Conservation (phyloP, 2,888 invertebrate genomes). For the Notocelia uddmanniana region DNA sequence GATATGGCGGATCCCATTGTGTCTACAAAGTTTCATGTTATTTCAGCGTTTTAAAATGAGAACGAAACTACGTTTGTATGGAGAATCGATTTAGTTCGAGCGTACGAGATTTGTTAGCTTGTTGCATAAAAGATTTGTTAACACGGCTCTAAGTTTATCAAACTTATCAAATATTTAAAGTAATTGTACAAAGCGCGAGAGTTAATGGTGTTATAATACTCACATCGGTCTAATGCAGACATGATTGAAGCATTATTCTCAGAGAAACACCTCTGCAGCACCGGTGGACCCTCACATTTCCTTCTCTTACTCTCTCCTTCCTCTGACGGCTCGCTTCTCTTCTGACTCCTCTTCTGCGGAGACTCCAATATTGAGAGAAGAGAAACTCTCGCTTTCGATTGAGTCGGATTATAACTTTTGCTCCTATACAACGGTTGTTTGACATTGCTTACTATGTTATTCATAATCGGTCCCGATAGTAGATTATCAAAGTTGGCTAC, state of each 20-base stretch:
- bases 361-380: conserved; percentile 69
- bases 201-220: too few relatives aligned
- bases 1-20: too few relatives aligned
- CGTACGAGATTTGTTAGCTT: too few relatives aligned
- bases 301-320: conserved; percentile 71
- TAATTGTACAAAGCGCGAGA: not conserved
- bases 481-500: conserved; percentile 73
- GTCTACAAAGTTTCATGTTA: too few relatives aligned
- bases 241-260: conserved; percentile 93
- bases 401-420: conserved; percentile 70
- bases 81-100: too few relatives aligned
- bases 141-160: too few relatives aligned
- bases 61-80: too few relatives aligned
- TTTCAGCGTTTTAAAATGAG: too few relatives aligned
- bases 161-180: too few relatives aligned
- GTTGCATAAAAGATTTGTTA: too few relatives aligned
- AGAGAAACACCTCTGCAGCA: conserved; percentile 88
- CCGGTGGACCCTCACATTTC: conserved; percentile 65
- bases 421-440: conserved; percentile 66
- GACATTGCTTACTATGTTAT: conserved; percentile 56
- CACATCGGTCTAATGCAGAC: conserved; percentile 89
- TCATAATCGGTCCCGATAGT: conserved; percentile 73
- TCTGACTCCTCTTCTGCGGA: conserved; percentile 70
- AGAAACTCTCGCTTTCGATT: conserved; percentile 60
- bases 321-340: conserved; percentile 87